Conservation (phyloP, 2,797 vertebrate genomes). For the Melanotaenia trifasciata region DNA sequence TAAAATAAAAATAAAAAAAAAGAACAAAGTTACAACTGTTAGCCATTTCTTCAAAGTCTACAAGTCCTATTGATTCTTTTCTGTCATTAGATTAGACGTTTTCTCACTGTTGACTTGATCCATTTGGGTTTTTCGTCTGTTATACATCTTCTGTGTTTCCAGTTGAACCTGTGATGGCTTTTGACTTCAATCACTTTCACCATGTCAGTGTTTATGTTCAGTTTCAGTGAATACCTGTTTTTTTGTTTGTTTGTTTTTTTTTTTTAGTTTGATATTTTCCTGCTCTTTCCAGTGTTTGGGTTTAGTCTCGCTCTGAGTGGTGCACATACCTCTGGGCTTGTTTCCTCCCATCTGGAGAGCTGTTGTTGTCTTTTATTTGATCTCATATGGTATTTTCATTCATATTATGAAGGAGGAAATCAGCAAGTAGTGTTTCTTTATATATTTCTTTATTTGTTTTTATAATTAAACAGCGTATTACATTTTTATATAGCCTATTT, state of each 20-base stretch:
- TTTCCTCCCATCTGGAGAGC: not conserved
- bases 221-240: not conserved
- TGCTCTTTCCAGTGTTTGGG: not conserved
- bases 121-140: not conserved
- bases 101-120: not conserved
- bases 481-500: no score
- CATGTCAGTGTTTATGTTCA: conserved; percentile 4
- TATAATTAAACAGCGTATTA: no score
- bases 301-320: not conserved
- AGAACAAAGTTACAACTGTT: not conserved
- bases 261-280: not conserved
- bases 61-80: not conserved
- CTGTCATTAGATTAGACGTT: not conserved
- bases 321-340: not conserved
- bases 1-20: not conserved
- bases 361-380: not conserved
- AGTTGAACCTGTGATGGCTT: not conserved
- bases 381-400: not conserved
- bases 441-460: no score
- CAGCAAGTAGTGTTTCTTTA: not conserved
- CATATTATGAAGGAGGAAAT: not conserved
- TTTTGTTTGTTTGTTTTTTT: no score
- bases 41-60: not conserved
- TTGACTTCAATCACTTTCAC: not conserved
- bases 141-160: not conserved